These are phyloP conservation scores for Magallana ariakensis DNA, from an alignment of 1,140 invertebrate genomes.

Conservation along the genomic window DNA sequence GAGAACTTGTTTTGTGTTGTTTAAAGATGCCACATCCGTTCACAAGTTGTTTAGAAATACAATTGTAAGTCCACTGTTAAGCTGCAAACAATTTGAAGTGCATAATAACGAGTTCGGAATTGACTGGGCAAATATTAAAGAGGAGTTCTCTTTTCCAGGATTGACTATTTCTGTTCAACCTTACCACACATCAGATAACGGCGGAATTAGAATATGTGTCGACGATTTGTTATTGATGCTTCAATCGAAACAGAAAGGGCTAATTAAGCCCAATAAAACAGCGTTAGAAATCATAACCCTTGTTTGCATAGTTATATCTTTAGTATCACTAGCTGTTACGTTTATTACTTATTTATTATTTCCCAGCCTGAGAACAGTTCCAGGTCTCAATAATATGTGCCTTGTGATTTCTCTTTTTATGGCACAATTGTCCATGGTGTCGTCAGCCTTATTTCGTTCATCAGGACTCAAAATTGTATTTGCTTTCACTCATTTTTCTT, in stretches of 20 bases:
- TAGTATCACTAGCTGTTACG: slow-evolving; percentile 60
- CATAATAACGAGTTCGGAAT: background rate
- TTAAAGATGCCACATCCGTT: background rate
- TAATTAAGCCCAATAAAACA: background rate
- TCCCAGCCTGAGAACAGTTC: slow-evolving; percentile 62
- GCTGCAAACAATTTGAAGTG: slow-evolving; percentile 24
- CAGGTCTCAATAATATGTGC: slow-evolving; percentile 68
- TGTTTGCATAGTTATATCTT: slow-evolving; percentile 56
- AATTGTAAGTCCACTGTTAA: background rate
- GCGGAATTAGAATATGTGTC: background rate
- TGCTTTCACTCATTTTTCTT: slow-evolving; percentile 10
- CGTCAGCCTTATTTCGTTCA: background rate
- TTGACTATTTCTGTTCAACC: background rate
- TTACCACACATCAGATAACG: too few relatives aligned
- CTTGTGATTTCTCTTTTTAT: slow-evolving; percentile 62
- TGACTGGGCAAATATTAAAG: background rate
- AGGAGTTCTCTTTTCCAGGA: background rate
- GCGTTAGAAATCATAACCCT: slow-evolving; percentile 38
- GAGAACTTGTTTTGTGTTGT: background rate
- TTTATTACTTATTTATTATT: slow-evolving; percentile 66
- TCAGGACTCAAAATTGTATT: background rate
- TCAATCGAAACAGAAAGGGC: background rate
- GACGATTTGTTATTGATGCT: background rate
- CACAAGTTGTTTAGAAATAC: background rate
- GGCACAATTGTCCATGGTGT: slow-evolving; percentile 53